These are phyloP conservation scores for Dasyornis broadbenti DNA, from an alignment of 2,113 vertebrate species.

Conservation along the genomic window DNA sequence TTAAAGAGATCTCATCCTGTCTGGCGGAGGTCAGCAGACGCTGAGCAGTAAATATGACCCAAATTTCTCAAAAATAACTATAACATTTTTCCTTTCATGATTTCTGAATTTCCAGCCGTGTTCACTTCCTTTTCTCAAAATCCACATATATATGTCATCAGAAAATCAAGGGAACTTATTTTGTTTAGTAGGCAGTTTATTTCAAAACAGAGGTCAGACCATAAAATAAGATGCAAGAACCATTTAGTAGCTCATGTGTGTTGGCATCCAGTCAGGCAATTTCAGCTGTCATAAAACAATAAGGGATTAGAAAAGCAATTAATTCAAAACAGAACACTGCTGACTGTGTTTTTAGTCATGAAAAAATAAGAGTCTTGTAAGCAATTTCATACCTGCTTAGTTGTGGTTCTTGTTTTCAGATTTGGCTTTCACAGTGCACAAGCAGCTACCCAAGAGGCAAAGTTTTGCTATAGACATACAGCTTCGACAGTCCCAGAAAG, in stretches of 20 bases:
- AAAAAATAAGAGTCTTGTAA: background rate
- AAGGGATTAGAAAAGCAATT: conserved; percentile 20
- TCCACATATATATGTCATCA: background rate
- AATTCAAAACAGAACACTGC: background rate
- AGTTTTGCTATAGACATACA: background rate
- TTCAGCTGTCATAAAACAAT: conserved; percentile 29
- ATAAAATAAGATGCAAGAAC: background rate
- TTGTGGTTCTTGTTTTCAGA: background rate
- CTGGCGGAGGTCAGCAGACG: background rate
- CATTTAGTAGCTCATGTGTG: background rate
- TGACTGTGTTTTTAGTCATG: background rate
- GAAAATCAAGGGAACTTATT: background rate
- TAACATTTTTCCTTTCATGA: background rate
- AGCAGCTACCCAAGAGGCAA: background rate
- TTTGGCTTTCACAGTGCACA: background rate
- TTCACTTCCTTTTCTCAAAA: background rate
- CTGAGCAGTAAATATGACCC: background rate
- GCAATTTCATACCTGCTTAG: conserved; percentile 15
- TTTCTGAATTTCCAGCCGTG: background rate
- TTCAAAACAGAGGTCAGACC: background rate
- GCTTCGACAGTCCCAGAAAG: background rate
- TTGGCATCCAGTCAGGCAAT: background rate
- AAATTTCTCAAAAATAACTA: background rate
- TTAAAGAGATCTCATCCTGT: background rate
- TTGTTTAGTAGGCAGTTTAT: conserved; percentile 2